A percentile compares a stretch with the other conserved stretches of the same genome.
These are phyloP conservation scores for Mesorhabditis belari DNA, from an alignment of 2,888 invertebrate genomes.

Conservation along the genomic window DNA sequence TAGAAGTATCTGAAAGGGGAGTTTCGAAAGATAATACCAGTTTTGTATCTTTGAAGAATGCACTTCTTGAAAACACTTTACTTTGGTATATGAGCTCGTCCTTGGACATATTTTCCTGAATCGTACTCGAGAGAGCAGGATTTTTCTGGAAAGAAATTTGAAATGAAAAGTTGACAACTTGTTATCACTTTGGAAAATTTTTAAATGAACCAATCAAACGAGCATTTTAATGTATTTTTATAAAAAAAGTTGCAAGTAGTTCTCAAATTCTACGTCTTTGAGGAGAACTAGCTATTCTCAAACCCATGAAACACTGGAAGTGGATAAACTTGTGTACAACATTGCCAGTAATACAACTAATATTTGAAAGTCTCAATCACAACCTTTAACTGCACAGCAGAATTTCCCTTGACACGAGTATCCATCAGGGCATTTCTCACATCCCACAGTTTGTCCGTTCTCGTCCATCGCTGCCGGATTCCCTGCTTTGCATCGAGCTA, in stretches of 20 bases:
- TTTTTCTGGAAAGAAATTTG: conserved; percentile 33
- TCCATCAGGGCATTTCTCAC: conserved; percentile 40
- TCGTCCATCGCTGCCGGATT: neutral
- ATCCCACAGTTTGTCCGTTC: conserved; percentile 4
- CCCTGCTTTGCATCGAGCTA: neutral
- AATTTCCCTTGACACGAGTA: conserved; percentile 33
- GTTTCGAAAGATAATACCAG: no score
- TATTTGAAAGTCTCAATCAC: neutral
- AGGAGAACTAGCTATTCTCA: no score
- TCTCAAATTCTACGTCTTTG: no score
- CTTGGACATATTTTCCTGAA: conserved; percentile 42
- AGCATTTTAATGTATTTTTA: no score
- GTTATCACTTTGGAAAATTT: no score
- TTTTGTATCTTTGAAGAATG: no score
- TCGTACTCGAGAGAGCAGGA: conserved; percentile 44
- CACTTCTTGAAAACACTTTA: conserved; percentile 1
- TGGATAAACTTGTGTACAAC: no score
- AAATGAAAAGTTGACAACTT: no score
- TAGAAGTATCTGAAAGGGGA: conserved; percentile 40
- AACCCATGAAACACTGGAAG: no score
- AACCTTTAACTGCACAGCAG: conserved; percentile 48
- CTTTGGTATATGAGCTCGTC: conserved; percentile 44
- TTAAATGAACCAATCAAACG: no score
- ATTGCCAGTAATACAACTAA: no score
- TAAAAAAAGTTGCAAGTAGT: no score